A percentile compares a stretch with the other conserved stretches of the same genome.
These are phyloP conservation scores for Syngnathus acus DNA, from an alignment of 2,797 vertebrate genomes.

Conservation along the genomic window DNA sequence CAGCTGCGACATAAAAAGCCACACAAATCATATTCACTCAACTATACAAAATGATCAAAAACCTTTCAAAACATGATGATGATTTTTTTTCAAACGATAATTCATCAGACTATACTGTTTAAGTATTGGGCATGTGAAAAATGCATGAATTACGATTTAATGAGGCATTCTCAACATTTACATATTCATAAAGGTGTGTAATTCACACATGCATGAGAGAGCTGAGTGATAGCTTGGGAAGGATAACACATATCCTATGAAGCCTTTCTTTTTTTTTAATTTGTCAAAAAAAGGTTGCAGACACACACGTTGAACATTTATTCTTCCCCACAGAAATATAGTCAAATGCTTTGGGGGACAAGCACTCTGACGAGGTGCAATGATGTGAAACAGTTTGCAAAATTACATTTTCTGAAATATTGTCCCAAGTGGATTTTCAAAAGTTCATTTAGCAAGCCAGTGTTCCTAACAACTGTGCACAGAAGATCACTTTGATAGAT, in stretches of 20 bases:
- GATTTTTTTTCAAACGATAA: conserved; percentile 65
- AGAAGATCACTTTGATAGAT: conserved; percentile 46
- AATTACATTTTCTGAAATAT: conserved; percentile 77
- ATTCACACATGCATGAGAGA: conserved; percentile 75
- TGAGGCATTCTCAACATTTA: conserved; percentile 78
- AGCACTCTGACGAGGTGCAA: conserved; percentile 70
- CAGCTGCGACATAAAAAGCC: conserved; percentile 51
- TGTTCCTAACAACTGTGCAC: conserved; percentile 60
- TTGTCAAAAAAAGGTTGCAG: conserved; percentile 49
- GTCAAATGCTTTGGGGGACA: conserved; percentile 72
- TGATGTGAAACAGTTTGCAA: conserved; percentile 76
- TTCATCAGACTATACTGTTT: conserved; percentile 69
- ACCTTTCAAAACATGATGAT: conserved; percentile 69
- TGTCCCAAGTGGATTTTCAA: conserved; percentile 69
- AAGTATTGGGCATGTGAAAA: conserved; percentile 74
- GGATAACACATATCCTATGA: conserved; percentile 62
- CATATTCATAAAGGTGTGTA: conserved; percentile 83
- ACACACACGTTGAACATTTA: conserved; percentile 68
- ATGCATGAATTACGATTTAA: conserved; percentile 82
- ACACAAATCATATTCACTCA: conserved; percentile 59
- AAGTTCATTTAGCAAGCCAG: conserved; percentile 74
- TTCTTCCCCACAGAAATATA: conserved; percentile 71
- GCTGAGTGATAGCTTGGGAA: conserved; percentile 68
- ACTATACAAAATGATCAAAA: conserved; percentile 59
- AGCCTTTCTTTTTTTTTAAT: conserved; percentile 73